A percentile compares a stretch with the other conserved stretches of the same genome.
These are phyloP conservation scores for Aspidoscelis tigris DNA, from an alignment of 2,113 vertebrate genomes.

Conservation along the genomic window DNA sequence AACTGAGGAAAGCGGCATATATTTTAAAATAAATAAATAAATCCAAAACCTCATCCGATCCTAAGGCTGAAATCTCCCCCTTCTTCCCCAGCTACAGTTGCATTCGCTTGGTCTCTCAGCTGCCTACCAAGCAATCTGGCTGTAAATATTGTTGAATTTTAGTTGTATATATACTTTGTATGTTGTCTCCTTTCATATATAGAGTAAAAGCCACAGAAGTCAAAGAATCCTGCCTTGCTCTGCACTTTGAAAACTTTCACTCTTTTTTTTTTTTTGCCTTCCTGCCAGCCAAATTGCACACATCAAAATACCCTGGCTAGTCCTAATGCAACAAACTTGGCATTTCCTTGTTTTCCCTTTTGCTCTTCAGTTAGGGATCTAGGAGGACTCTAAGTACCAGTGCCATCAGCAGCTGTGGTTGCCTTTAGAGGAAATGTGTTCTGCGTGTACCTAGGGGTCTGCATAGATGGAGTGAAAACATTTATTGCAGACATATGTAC, in stretches of 20 bases:
- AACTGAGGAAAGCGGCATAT: slow-evolving; percentile 50
- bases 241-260: slow-evolving; percentile 13
- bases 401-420: background rate
- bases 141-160: slow-evolving; percentile 99
- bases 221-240: slow-evolving; percentile 76
- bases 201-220: slow-evolving; percentile 94
- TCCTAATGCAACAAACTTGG: too few relatives aligned
- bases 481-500: background rate
- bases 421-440: background rate
- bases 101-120: slow-evolving; percentile 53
- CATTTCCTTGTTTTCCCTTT: too few relatives aligned
- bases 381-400: background rate
- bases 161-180: slow-evolving; percentile 99
- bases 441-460: background rate
- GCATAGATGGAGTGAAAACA: background rate
- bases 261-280: background rate
- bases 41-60: slow-evolving; percentile 13
- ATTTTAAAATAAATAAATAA: slow-evolving; percentile 18
- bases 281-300: background rate
- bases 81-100: slow-evolving; percentile 35
- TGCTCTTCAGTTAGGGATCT: background rate
- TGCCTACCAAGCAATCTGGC: slow-evolving; percentile 82
- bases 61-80: background rate
- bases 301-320: too few relatives aligned
- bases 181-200: slow-evolving; percentile 98